phyloP scores from a whole-genome alignment of 1,140 invertebrate species.

The Rhyzopertha dominica region DNA sequence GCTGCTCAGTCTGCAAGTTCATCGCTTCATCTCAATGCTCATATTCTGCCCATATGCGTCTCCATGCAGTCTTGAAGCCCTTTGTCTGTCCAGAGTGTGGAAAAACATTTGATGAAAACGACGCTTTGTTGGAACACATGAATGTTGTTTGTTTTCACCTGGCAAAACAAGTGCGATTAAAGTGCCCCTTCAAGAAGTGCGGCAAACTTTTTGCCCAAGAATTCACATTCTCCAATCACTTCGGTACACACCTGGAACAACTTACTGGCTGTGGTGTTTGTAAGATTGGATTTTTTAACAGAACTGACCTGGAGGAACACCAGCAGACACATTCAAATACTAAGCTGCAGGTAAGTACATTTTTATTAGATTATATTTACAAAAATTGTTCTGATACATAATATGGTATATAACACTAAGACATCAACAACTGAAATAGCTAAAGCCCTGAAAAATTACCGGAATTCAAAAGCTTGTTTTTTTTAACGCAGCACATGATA shows the following conservation, averaged over 20 bases:
- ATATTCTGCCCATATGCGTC: slow-evolving; percentile 46
- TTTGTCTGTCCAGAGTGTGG: slow-evolving; percentile 53
- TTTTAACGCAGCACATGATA: too few relatives aligned
- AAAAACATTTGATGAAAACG: slow-evolving; percentile 37
- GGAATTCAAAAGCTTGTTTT: too few relatives aligned
- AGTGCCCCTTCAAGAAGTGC: slow-evolving; percentile 46
- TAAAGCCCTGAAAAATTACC: too few relatives aligned
- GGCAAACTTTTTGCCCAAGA: slow-evolving; percentile 43
- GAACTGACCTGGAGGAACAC: slow-evolving; percentile 35
- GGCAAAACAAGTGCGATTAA: slow-evolving; percentile 46
- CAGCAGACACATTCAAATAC: slow-evolving; percentile 11
- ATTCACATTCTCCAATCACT: slow-evolving; percentile 46
- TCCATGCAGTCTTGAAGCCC: slow-evolving; percentile 47
- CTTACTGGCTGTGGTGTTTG: slow-evolving; percentile 46
- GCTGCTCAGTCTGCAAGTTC: slow-evolving; percentile 45
- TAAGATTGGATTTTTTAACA: slow-evolving; percentile 41
- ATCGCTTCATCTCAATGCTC: slow-evolving; percentile 47
- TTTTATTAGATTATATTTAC: too few relatives aligned
- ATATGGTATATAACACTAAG: too few relatives aligned
- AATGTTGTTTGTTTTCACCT: slow-evolving; percentile 50
- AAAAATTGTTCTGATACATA: too few relatives aligned
- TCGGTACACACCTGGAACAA: slow-evolving; percentile 46
- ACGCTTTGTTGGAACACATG: slow-evolving; percentile 46
- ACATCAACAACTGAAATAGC: too few relatives aligned
- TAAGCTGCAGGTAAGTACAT: too few relatives aligned